A percentile compares a stretch with the other conserved stretches of the same genome.
These are phyloP conservation scores for Aphelenchoides besseyi DNA, from an alignment of 1,140 invertebrate species.

Conservation along the genomic window DNA sequence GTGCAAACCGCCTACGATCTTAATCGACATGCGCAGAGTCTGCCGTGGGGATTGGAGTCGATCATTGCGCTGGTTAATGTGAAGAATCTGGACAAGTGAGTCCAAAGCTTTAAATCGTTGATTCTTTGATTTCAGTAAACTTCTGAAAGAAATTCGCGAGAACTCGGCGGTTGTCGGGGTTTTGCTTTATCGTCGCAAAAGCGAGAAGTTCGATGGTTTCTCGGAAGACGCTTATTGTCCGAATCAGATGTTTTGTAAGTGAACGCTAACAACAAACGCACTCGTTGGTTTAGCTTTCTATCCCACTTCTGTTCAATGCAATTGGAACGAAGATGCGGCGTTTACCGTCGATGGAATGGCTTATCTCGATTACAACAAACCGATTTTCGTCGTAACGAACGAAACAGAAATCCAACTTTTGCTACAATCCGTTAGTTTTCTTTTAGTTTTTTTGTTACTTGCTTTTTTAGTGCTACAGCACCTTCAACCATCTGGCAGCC, in stretches of 20 bases:
- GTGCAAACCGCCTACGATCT: neutral
- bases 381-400: neutral
- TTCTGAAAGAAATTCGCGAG: neutral
- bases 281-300: slow-evolving; percentile 5
- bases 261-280: neutral
- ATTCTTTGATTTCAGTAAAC: neutral
- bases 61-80: slow-evolving; percentile 5
- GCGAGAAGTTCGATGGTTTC: neutral
- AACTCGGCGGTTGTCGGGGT: neutral
- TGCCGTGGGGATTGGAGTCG: neutral
- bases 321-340: neutral
- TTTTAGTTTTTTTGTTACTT: neutral
- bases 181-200: neutral
- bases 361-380: neutral
- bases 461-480: slow-evolving; percentile 12
- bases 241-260: neutral
- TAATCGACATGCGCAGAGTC: neutral
- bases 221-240: slow-evolving; percentile 14
- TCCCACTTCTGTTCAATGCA: neutral
- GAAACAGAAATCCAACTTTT: slow-evolving; percentile 11
- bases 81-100: slow-evolving; percentile 12
- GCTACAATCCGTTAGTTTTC: neutral
- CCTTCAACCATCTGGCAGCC: neutral
- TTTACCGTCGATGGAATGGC: neutral
- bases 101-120: neutral